phyloP scores from a whole-genome alignment of 1,140 invertebrate genomes.

The Trichogramma pretiosum region DNA sequence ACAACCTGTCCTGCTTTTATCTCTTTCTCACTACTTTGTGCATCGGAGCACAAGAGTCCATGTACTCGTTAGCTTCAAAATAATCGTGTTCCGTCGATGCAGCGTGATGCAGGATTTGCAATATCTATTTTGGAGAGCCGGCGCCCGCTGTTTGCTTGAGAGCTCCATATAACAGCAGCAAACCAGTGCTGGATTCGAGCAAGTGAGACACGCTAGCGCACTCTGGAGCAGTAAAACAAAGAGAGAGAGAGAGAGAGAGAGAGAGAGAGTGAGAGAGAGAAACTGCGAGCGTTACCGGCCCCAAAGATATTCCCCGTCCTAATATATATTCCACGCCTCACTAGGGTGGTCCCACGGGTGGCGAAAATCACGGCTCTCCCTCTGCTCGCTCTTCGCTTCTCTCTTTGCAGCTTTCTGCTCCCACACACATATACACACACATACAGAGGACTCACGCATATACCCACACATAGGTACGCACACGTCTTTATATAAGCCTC shows the following conservation, averaged over 20 bases:
- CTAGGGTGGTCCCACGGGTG: conserved; percentile 20
- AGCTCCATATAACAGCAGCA: too few relatives aligned
- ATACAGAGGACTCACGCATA: background rate
- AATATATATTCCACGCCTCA: conserved; percentile 18
- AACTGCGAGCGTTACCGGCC: conserved; percentile 7
- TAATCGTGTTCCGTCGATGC: conserved; percentile 8
- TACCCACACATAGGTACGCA: too few relatives aligned
- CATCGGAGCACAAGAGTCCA: too few relatives aligned
- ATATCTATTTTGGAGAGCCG: conserved; percentile 20
- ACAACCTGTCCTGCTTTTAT: too few relatives aligned
- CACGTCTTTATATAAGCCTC: too few relatives aligned
- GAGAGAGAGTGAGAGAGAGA: conserved; percentile 1
- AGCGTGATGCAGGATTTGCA: conserved; percentile 20
- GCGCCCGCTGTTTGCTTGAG: too few relatives aligned
- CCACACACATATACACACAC: background rate
- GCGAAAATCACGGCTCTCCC: conserved; percentile 14
- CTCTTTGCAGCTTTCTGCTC: background rate
- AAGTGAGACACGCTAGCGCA: too few relatives aligned
- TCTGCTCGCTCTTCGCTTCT: background rate
- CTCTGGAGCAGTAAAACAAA: too few relatives aligned
- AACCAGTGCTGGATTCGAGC: too few relatives aligned
- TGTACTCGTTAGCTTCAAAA: conserved; percentile 21
- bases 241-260: background rate
- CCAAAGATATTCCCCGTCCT: conserved; percentile 20
- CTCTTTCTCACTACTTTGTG: too few relatives aligned